Evolutionary conservation across 2,797 vertebrate genomes (phyloP), one percentile per base, ranked within the genome.

Genomic region (Mastacembelus armatus): DNA sequence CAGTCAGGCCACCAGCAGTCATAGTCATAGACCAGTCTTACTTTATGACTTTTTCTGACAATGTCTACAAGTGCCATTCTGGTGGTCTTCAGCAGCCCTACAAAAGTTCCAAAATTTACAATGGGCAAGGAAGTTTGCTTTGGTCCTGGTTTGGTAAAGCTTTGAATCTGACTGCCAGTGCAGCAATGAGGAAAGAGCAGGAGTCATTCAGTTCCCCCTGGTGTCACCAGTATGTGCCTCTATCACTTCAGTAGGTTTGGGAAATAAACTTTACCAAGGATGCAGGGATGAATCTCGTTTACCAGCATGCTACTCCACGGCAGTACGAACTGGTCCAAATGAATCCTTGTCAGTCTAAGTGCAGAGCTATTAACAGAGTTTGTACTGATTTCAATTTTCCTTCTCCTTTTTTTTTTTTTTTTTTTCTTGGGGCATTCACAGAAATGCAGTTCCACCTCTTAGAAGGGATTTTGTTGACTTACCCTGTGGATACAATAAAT

Each of bases 91-190:
- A 57, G 27, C 45, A 58, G 38, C 45, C 24, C 29, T 56, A 19
- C 44, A 55, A 70, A 48, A 43, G 32, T 24, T 59, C 39, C 10
- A n/a, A 24, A 62, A 47, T 73, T 72, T 42, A 43, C 47, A 49
- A 38, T 80, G 63, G 44, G 36, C 22, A 43, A 27, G 24, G 24
- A 40, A 45, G 44, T 42, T 63, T 62, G 69, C 73, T 87, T 89
- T 85, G 77, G 83, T 88, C 85, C 81, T 40, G 44, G 29, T 78
- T 59, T 52, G 59, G 68, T 74, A 64, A 81, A 86, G 76, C 84
- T 81, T 72, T 3, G 22, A 44, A 32, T 33, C 14, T 75, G 47
- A 50, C 49, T 54, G 68, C 8, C 42, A 44, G 38, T 0, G 14
- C 60, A 66, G 10, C 38, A 40, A 19, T 35, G 35, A 64, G 12